Base-by-base conservation (phyloP, 2,888 invertebrate species). In the Nomada ferruginata region DNA sequence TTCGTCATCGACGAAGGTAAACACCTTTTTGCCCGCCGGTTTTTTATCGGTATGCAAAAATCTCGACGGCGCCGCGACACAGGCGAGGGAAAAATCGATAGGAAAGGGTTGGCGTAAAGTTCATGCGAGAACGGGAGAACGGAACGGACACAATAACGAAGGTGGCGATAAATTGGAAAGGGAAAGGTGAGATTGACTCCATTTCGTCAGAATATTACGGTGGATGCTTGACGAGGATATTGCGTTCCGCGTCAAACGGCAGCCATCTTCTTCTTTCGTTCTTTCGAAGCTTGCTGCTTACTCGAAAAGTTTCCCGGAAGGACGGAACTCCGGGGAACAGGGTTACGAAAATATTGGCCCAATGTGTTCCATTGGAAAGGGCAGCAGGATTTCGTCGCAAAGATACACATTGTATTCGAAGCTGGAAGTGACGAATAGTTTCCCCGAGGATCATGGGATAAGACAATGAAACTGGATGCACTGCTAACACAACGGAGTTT, bases 341-440 rank as follows among this genome's bases (percentile, higher is more conserved):
- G 69, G 59, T 47, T 69, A 69, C 44, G 69, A 69, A 69, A 59
- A 69, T 69, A 69, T 69, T 69, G 69, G 55, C 15, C n/a, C 59
- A 57, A 69, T 10, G 69, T 69, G 57, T 15, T 11, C 1, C 36
- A 26, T 4, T 4, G 44, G 44, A 18, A n/a, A 53, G 36, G 15
- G n/a, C 11, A 2, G 23, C 13, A 2, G 69, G 26, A 44, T 26
- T 57, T 47, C 20, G 5, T 11, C 10, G 18, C 5, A 29, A 44
- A 36, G 47, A 59, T 44, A 68, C 68, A 57, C 47, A 59, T 29
- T 15, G 59, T n/a, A 44, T 15, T 13, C 15, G 29, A 26, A 42
- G 7, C 7, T 44, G 7, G 44, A 57, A 29, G 29, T 44, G 26
- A n/a, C 29, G 2, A 47, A n/a, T 7, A 26, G 23, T 55, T 69